phyloP scores from a whole-genome alignment of 1,140 invertebrate species.

The Zaprionus tsacasi region DNA sequence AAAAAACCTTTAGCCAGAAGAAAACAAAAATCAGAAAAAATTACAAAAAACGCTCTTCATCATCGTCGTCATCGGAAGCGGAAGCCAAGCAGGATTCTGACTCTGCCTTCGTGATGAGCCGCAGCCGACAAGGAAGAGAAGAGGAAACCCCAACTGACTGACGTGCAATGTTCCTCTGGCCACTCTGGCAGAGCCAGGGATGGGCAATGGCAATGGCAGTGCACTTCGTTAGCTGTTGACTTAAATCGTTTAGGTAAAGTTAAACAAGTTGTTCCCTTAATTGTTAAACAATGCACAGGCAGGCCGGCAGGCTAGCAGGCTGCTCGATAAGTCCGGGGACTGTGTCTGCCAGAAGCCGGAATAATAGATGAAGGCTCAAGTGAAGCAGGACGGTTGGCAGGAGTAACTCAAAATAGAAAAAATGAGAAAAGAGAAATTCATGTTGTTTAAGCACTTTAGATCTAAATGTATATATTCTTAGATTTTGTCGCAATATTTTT shows the following conservation, averaged over 20 bases:
- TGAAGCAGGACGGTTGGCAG: background rate
- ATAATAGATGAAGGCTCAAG: slow-evolving; percentile 39
- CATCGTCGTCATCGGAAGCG: slow-evolving; percentile 45
- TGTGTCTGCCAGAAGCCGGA: slow-evolving; percentile 18
- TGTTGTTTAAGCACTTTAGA: background rate
- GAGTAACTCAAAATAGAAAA: background rate
- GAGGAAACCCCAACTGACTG: background rate
- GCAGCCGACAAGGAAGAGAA: slow-evolving; percentile 23
- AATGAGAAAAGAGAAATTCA: background rate
- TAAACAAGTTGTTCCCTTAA: slow-evolving; percentile 81
- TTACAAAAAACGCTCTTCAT: slow-evolving; percentile 9
- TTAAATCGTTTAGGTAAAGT: slow-evolving; percentile 82
- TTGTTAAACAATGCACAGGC: slow-evolving; percentile 76
- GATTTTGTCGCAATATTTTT: no score
- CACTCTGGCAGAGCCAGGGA: slow-evolving; percentile 11
- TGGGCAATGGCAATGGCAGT: slow-evolving; percentile 10
- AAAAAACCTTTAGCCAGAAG: slow-evolving; percentile 31
- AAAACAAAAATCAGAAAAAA: background rate
- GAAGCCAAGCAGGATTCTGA: slow-evolving; percentile 30
- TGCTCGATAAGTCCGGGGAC: slow-evolving; percentile 10
- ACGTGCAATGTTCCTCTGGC: slow-evolving; percentile 9
- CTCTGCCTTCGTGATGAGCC: slow-evolving; percentile 23
- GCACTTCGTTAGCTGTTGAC: slow-evolving; percentile 66
- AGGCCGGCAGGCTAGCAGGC: slow-evolving; percentile 16
- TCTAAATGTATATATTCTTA: no score